Evolutionary conservation across 2,113 vertebrate species (phyloP).

Genomic region (Apus apus): DNA sequence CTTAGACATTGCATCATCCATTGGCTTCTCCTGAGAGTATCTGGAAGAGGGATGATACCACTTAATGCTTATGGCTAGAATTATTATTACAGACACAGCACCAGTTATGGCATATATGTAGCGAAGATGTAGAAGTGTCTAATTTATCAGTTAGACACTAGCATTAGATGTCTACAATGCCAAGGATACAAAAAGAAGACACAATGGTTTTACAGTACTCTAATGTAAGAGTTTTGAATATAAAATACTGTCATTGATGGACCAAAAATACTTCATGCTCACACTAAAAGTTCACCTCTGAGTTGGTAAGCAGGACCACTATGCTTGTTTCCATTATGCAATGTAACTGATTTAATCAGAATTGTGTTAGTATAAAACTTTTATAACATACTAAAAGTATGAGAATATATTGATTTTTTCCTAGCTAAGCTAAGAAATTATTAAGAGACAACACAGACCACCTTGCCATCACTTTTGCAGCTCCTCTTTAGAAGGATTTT

Average conservation of each 20-base stretch:
- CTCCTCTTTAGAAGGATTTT: not conserved
- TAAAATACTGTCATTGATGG: not conserved
- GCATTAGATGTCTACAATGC: not conserved
- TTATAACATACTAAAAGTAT: not conserved
- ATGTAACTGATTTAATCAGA: not conserved
- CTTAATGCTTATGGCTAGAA: slow-evolving; percentile 10
- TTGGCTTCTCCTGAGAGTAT: slow-evolving; percentile 22
- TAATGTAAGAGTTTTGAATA: not conserved
- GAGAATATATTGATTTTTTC: not conserved
- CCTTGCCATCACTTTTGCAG: not conserved
- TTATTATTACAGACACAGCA: not conserved
- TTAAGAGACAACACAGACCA: not conserved
- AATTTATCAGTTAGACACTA: not conserved
- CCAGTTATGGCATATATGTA: not conserved
- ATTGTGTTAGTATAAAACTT: not conserved
- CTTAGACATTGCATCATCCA: slow-evolving; percentile 39
- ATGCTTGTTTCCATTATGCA: not conserved
- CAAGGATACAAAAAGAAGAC: not conserved
- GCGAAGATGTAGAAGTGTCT: not conserved
- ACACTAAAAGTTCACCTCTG: not conserved
- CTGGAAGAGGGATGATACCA: slow-evolving; percentile 1
- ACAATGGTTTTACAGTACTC: not conserved
- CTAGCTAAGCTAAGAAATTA: not conserved
- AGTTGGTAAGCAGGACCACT: not conserved
- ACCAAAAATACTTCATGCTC: not conserved